These are phyloP conservation scores for Xestoiulus laeticollis DNA, from an alignment of 2,888 invertebrate genomes.

Conservation along the genomic window DNA sequence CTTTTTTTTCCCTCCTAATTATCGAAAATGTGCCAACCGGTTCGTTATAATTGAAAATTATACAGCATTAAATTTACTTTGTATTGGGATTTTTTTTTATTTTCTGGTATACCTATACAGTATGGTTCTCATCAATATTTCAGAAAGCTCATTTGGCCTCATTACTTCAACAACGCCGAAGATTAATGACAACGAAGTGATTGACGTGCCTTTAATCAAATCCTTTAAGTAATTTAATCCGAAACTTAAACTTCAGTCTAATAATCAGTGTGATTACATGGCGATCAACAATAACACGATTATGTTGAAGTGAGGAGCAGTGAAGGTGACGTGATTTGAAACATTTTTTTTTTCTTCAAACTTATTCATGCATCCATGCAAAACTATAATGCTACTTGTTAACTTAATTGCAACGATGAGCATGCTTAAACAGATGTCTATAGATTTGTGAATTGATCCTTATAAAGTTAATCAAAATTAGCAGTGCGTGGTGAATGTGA, in stretches of 20 bases:
- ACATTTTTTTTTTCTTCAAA: neutral
- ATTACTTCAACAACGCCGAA: constrained; percentile 28
- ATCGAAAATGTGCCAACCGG: neutral
- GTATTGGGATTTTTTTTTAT: neutral
- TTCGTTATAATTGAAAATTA: constrained; percentile 14
- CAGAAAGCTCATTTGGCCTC: constrained; percentile 17
- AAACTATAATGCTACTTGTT: too few species aligned
- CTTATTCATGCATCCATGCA: neutral
- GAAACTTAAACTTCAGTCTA: constrained; percentile 9
- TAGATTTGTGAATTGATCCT: too few species aligned
- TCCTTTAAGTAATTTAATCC: constrained; percentile 17
- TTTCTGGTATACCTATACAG: neutral
- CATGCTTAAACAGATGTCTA: too few species aligned
- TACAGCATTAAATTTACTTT: neutral
- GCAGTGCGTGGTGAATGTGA: too few species aligned
- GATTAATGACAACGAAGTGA: constrained; percentile 13
- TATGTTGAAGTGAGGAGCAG: neutral
- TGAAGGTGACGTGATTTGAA: neutral
- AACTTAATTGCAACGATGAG: too few species aligned
- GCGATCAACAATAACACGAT: constrained; percentile 31
- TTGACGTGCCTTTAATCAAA: constrained; percentile 34
- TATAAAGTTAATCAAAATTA: too few species aligned
- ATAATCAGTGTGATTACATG: constrained; percentile 28
- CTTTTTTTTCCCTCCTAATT: neutral
- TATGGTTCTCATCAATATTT: neutral